Conservation (phyloP, 2,888 invertebrate genomes). For the Scelioninae gen. 1 region DNA sequence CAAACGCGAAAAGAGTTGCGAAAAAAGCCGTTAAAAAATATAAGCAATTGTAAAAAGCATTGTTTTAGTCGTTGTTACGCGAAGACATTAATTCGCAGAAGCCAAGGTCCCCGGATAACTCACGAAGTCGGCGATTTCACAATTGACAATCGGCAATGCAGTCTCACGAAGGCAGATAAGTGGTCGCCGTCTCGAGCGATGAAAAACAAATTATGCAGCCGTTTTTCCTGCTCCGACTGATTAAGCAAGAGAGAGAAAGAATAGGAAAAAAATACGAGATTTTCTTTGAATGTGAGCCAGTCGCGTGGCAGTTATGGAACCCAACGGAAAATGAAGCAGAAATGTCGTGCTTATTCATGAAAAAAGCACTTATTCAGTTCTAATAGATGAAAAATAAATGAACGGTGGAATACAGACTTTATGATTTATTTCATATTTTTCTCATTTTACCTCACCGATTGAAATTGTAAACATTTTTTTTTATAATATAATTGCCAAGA, state of each 20-base stretch:
- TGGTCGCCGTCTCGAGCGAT: constrained; percentile 45
- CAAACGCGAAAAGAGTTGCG: constrained; percentile 45
- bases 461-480: no score
- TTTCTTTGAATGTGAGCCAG: constrained; percentile 1
- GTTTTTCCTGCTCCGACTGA: constrained; percentile 15
- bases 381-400: background rate
- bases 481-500: background rate
- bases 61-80: constrained; percentile 57
- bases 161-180: constrained; percentile 61
- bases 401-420: background rate
- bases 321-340: no score
- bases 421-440: no score
- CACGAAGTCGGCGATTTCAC: constrained; percentile 69
- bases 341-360: no score
- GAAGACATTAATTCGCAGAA: constrained; percentile 60
- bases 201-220: constrained; percentile 54
- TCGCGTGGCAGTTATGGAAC: background rate
- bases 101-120: constrained; percentile 70
- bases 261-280: background rate
- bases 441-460: no score
- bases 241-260: background rate
- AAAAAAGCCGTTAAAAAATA: constrained; percentile 47
- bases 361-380: no score
- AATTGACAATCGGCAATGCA: constrained; percentile 71
- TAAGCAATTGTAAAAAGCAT: constrained; percentile 52